Base-by-base conservation (phyloP, 2,113 vertebrate genomes). In the Trachemys scripta region DNA sequence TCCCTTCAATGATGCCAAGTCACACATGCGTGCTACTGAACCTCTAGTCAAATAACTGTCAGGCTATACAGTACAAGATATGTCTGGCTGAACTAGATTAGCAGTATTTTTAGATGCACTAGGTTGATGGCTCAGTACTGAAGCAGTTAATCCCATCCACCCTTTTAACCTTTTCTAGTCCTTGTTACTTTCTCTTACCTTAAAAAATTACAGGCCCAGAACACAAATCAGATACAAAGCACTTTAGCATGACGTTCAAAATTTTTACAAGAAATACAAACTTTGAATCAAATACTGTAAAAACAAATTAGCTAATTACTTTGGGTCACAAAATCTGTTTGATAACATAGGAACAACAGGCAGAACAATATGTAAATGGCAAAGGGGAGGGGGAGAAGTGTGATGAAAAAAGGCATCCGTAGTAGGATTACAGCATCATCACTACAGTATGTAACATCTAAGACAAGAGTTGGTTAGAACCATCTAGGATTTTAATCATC, bases 401-500 rank as follows among this genome's bases (percentile, higher is more conserved):
- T 90, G 38, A n/a, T 53, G n/a, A 92, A 50, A 95, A 90, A 89
- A 88, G 65, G 79, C 95, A 95, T 5, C 47, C 82, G 56, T 91
- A 96, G 95, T 38, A 87, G 93, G 93, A 95, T 91, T 95, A 83
- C 2, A 85, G 94, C 80, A 96, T 93, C 94, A 96, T 83, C 81
- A 96, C 45, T 50, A 94, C 17, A 38, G 83, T 75, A 19, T 29
- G 89, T 20, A 93, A 93, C 94, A 94, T 89, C 94, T 84, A 50
- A 91, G 95, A 93, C 79, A 59, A 86, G 85, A 94, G 89, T 96
- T 80, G 79, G 91, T 87, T 92, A 93, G 84, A 97, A 85, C 85
- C 92, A 92, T 95, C 20, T 51, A 94, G 42, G 93, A 95, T 93
- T 93, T 96, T 38, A 47, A 93, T 97, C 95, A 96, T 85, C 54